These are phyloP conservation scores for Siphlonurus alternatus DNA, from an alignment of 2,888 invertebrate genomes.

Conservation along the genomic window DNA sequence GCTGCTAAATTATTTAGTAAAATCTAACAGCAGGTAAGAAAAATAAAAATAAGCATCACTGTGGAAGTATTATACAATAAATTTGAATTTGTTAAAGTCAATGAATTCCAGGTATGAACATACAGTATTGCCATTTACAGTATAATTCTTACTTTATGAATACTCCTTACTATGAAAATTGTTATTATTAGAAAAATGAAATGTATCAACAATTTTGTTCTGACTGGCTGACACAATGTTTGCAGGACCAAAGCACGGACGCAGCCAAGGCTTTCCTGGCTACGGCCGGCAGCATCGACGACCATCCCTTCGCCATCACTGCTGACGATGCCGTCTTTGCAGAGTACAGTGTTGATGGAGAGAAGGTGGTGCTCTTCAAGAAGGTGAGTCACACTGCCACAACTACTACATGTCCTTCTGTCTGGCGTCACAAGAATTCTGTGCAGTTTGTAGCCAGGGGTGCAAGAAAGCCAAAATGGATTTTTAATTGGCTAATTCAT, in stretches of 20 bases:
- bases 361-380: conserved; percentile 77
- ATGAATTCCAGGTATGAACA: background rate
- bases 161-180: conserved; percentile 2
- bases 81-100: background rate
- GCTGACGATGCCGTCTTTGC: conserved; percentile 57
- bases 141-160: background rate
- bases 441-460: no score
- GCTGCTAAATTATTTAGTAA: no score
- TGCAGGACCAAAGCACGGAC: conserved; percentile 50
- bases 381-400: conserved; percentile 39
- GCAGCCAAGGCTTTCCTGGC: conserved; percentile 70
- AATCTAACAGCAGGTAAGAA: no score
- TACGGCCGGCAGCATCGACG: conserved; percentile 67
- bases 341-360: conserved; percentile 64
- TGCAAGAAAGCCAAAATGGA: background rate
- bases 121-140: background rate
- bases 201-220: no score
- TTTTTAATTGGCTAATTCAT: no score
- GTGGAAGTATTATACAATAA: no score
- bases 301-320: conserved; percentile 76
- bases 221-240: no score
- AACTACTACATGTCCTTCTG: background rate
- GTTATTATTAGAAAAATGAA: no score
- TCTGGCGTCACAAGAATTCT: background rate
- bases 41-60: no score